These are phyloP conservation scores for Pilophorus perplexus DNA, from an alignment of 2,888 invertebrate species.

Conservation along the genomic window DNA sequence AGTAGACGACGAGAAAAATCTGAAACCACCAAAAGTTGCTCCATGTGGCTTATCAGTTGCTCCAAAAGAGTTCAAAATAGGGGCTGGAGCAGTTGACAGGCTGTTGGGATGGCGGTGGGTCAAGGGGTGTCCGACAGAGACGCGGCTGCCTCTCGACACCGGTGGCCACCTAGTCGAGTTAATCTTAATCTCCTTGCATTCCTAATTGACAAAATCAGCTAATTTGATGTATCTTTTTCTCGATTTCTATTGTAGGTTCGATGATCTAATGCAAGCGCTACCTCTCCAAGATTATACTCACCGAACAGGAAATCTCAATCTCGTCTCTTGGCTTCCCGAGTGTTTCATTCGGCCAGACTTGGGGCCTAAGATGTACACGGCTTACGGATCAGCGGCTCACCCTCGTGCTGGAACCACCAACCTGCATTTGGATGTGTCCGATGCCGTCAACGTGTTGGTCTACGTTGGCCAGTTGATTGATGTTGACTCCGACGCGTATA, in stretches of 20 bases:
- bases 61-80: too few relatives aligned
- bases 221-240: neutral
- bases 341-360: slow-evolving; percentile 93
- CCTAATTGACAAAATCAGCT: too few relatives aligned
- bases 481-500: slow-evolving; percentile 66
- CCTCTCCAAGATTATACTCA: slow-evolving; percentile 90
- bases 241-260: slow-evolving; percentile 66
- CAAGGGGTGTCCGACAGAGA: too few relatives aligned
- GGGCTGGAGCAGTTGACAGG: too few relatives aligned
- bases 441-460: slow-evolving; percentile 96
- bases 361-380: slow-evolving; percentile 98
- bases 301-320: slow-evolving; percentile 79
- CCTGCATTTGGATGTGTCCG: slow-evolving; percentile 93
- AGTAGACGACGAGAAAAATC: too few relatives aligned
- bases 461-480: slow-evolving; percentile 90
- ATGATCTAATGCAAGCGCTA: slow-evolving; percentile 83
- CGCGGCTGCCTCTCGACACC: too few relatives aligned
- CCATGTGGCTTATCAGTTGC: too few relatives aligned
- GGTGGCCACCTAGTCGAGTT: too few relatives aligned
- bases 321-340: slow-evolving; percentile 85
- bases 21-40: too few relatives aligned
- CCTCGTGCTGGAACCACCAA: slow-evolving; percentile 90
- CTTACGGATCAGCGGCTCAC: slow-evolving; percentile 83
- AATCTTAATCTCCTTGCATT: too few relatives aligned
- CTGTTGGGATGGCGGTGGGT: too few relatives aligned